Base-by-base conservation (phyloP, 2,888 invertebrate species). In the Biston stratarius region DNA sequence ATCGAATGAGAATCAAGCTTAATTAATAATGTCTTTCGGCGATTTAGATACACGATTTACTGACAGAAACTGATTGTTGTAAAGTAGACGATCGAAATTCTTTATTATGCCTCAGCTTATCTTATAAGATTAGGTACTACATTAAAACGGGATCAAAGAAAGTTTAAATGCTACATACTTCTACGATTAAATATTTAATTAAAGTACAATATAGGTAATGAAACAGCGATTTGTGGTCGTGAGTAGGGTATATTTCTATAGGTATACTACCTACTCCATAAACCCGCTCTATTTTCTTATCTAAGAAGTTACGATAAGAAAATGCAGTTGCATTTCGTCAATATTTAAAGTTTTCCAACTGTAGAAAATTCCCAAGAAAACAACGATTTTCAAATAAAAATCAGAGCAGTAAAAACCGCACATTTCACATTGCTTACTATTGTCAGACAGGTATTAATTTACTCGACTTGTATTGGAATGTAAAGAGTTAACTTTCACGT, bases 401-500 rank as follows among this genome's bases (percentile, higher is more conserved):
- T 44, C 42, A 33, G 34, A 49, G 33, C 15, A 49, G n/a, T 8
- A 38, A 61, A 67, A 57, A 56, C 61, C 48, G 49, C 38, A 24
- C 47, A 57, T 68, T 61, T 52, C 44, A 64, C 61, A 53, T 64
- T 53, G 61, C 56, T 60, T 40, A 7, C 55, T 56, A 60, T 70
- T 67, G 68, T 68, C 64, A 61, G 67, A 68, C 67, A 65, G 64
- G 67, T 71, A 73, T 62, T 71, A 68, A 70, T 73, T 69, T 64
- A 70, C 45, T 66, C 56, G 48, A 69, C 60, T 57, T 61, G 57
- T 69, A 61, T 60, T 71, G 71, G 68, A 73, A 74, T 66, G 67
- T 64, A 66, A 69, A 69, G 70, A 73, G 73, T 70, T 65, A 71
- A 74, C 71, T 74, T 75, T 76, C 64, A 76, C 74, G 73, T 78